Percentiles rank a stretch among this genome's conserved stretches.
phyloP scores from a whole-genome alignment of 2,888 invertebrate genomes.

The Volucella inanis region DNA sequence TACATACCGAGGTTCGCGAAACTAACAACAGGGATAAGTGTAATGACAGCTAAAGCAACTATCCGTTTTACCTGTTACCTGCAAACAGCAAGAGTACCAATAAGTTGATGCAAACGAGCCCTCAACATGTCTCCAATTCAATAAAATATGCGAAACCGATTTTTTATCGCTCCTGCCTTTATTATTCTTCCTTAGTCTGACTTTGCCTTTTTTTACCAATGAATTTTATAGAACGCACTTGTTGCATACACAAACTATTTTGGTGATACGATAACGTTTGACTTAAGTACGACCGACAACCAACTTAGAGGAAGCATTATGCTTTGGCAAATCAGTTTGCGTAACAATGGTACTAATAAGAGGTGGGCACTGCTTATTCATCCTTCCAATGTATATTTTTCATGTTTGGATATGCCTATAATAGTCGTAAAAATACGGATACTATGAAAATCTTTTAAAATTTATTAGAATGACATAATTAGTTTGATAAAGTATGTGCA shows the following conservation, averaged over 20 bases:
- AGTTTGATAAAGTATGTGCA: constrained; percentile 46
- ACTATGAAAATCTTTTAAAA: constrained; percentile 31
- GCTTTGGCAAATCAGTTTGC: constrained; percentile 51
- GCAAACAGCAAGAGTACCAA: constrained; percentile 65
- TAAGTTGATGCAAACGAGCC: constrained; percentile 65
- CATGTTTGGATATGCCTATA: constrained; percentile 53
- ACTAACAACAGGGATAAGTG: constrained; percentile 58
- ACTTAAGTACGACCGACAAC: constrained; percentile 32
- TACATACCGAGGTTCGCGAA: constrained; percentile 38
- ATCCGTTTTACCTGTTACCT: constrained; percentile 63
- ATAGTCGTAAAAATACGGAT: constrained; percentile 31
- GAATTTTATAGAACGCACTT: constrained; percentile 61
- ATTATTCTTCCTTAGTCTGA: constrained; percentile 54
- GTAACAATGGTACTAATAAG: constrained; percentile 54
- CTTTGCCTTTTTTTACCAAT: constrained; percentile 49
- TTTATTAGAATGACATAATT: constrained; percentile 63
- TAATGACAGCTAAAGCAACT: constrained; percentile 56
- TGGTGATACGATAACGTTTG: constrained; percentile 47
- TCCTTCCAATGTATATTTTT: constrained; percentile 34
- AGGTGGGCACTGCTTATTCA: constrained; percentile 28
- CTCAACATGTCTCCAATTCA: constrained; percentile 63
- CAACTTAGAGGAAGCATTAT: constrained; percentile 54
- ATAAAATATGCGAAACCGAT: constrained; percentile 66
- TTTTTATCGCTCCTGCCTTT: constrained; percentile 7
- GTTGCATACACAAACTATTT: constrained; percentile 64